Percentiles rank a stretch among this genome's conserved stretches.
These are phyloP conservation scores for Drosophila pallidifrons DNA, from an alignment of 1,140 invertebrate genomes.

Conservation along the genomic window DNA sequence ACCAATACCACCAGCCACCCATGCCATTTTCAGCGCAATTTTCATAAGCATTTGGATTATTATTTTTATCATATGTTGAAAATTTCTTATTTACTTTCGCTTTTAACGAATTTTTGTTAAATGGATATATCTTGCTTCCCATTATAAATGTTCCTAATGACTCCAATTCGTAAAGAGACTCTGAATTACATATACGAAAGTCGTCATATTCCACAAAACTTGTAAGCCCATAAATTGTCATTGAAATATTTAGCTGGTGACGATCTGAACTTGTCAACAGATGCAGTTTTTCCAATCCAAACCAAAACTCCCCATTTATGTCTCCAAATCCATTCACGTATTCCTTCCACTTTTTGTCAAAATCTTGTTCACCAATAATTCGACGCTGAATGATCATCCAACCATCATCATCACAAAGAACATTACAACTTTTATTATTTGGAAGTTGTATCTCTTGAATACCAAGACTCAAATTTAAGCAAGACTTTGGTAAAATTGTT, in stretches of 20 bases:
- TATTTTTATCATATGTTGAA: background rate
- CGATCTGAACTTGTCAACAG: background rate
- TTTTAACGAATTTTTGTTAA: background rate
- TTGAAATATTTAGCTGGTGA: background rate
- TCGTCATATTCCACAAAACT: background rate
- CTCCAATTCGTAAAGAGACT: background rate
- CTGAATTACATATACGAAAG: background rate
- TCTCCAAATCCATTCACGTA: constrained; percentile 13
- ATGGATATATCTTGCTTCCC: background rate
- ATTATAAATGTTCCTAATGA: background rate
- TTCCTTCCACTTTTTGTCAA: background rate
- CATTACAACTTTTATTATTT: too few species aligned
- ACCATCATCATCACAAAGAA: background rate
- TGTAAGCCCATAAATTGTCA: background rate
- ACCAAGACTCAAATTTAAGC: too few species aligned
- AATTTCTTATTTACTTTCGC: background rate
- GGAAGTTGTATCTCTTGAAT: too few species aligned
- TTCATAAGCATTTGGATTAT: background rate
- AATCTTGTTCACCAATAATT: background rate
- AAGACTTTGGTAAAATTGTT: too few species aligned
- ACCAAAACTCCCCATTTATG: background rate
- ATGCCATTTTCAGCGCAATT: background rate
- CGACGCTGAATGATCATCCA: constrained; percentile 14
- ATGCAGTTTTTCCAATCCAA: constrained; percentile 16
- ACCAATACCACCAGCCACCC: constrained; percentile 15